Base-by-base conservation (phyloP, 2,797 vertebrate genomes). In the Synaphobranchus kaupii region DNA sequence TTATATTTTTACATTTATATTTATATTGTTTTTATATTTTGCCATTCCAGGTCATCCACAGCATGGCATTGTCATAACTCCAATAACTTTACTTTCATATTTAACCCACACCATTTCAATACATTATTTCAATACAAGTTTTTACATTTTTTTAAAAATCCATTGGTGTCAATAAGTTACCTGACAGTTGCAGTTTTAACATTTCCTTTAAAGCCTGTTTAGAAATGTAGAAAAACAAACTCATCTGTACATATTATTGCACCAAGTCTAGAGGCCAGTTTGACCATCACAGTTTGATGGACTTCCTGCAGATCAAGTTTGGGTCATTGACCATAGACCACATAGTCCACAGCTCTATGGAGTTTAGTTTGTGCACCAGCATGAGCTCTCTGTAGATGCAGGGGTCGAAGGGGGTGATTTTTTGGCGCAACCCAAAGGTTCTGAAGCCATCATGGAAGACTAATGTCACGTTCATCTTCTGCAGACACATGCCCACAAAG, bases 401-500 rank as follows among this genome's bases (percentile, higher is more conserved):
- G 0, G 95, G 96, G 89, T 96, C 94, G 25, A 95, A 94, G 47
- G 94, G 90, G 76, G 95, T 90, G 82, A 94, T 92, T 48, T 94
- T 93, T 56, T 89, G 90, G 84, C 86, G 94, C 85, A 96, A 96
- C 17, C 96, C 96, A 0, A 96, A 96, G 0, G 96, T 96, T 92
- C 94, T 96, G 86, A 97, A 97, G 88, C 96, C 95, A 0, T 94
- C 25, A 0, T 97, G 96, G 83, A 94, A 94, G 22, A 87, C 83
- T 20, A 94, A 95, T 9, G 86, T 93, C 58, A 96, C 86, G 0
- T 93, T 93, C 91, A 96, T 93, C 91, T 93, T 94, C 54, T 92
- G 86, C 91, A 96, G 90, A 58, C 96, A 96, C 95, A 96, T 96
- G 3, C 96, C 96, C 84, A 96, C 96, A 88, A 95, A 96, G 86